Evolutionary conservation across 2,113 vertebrate species (phyloP), one percentile per base, ranked within the genome.

Genomic region (Oxygymnocypris stewartii): DNA sequence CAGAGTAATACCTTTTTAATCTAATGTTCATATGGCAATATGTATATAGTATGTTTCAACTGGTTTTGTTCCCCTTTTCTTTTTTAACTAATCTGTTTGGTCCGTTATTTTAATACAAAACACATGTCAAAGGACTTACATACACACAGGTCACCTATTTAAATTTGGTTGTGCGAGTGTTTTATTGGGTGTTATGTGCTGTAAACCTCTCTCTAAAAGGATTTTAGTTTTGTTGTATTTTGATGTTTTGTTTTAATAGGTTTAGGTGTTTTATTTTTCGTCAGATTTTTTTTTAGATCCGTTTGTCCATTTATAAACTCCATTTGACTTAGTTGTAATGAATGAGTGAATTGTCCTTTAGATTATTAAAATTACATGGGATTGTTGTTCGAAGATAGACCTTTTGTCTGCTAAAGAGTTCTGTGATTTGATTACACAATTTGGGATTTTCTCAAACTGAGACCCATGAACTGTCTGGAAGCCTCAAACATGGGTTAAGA

Each of bases 31-130:
- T 89, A 90, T 90, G 91, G 91, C 91, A 90, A 90, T 91, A 90
- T 91, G 91, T 91, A 91, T 89, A 91, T 90, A 91, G 88, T 90
- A 88, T 88, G 89, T 91, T 91, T 79, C 74, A 84, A 84, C 85
- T 87, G 86, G 67, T 87, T 59, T n/a, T n/a, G 54, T 59, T 67
- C 71, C 28, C 79, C 79, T 85, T n/a, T 42, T 28, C 81, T 86
- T 87, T 82, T 86, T 87, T 57, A 82, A 69, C 25, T 69, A 73
- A 81, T 44, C 51, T 85, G 18, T 84, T 89, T 89, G 84, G 65
- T 84, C 77, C 82, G 61, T 85, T 88, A 84, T 91, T 90, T 90
- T 87, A 90, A 87, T 91, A 85, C 61, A 84, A 89, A n/a, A n/a
- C 85, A 89, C 86, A 87, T 86, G 84, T 90, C 59, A 79, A 18